A percentile compares a stretch with the other conserved stretches of the same genome.
phyloP scores from a whole-genome alignment of 64 coral and sea anemone species.

The Pocillopora damicornis region DNA sequence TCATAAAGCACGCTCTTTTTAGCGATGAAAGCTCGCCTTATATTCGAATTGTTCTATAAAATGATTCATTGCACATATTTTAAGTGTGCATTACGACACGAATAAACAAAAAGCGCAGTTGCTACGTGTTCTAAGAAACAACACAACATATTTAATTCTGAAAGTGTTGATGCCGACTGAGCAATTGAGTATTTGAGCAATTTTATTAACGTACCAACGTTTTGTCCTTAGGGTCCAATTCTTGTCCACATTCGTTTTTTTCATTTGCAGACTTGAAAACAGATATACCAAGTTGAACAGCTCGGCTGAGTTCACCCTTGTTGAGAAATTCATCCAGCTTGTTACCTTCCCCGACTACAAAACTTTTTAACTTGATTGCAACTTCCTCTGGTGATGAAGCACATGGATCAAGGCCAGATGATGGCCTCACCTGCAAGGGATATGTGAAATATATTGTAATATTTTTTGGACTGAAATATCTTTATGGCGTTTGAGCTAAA shows the following conservation, averaged over 20 bases:
- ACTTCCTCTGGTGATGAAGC: not conserved
- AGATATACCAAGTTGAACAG: not conserved
- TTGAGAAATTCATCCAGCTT: not conserved
- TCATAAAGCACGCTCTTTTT: no score
- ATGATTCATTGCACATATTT: no score
- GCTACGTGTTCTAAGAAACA: no score
- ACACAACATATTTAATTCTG: no score
- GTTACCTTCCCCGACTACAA: not conserved
- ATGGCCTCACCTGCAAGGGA: not conserved
- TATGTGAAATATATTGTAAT: not conserved
- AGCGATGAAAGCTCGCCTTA: no score
- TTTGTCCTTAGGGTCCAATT: not conserved
- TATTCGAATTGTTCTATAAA: no score
- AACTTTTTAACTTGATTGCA: not conserved
- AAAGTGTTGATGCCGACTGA: no score
- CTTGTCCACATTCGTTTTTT: not conserved
- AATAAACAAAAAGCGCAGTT: no score
- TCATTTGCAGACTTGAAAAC: not conserved
- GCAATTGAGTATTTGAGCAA: no score
- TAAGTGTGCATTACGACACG: no score
- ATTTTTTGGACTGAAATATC: no score
- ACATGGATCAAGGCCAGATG: not conserved
- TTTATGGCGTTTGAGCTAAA: no score
- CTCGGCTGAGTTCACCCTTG: not conserved
- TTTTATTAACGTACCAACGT: not conserved